Percentiles rank a stretch among this genome's conserved stretches.
Conservation (phyloP, 1,140 invertebrate species). For the Pseudomyrmex dendroicus region DNA sequence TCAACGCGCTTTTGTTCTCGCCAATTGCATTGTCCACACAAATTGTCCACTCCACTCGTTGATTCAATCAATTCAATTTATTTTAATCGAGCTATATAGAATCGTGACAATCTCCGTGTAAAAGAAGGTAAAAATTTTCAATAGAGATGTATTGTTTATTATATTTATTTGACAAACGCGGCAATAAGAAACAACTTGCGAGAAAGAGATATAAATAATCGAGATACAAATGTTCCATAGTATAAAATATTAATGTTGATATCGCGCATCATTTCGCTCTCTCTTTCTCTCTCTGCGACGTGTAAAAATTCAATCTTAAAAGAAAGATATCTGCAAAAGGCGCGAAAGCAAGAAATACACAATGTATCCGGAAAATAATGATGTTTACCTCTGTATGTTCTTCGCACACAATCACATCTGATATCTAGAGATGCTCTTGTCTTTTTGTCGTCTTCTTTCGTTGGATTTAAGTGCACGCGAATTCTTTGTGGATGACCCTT, state of each 20-base stretch:
- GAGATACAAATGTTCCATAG: neutral
- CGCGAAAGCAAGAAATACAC: neutral
- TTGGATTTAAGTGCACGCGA: slow-evolving; percentile 43
- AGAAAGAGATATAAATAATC: neutral
- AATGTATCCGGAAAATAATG: slow-evolving; percentile 21
- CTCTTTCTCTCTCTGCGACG: neutral
- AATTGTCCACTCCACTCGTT: slow-evolving; percentile 54
- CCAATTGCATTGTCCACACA: slow-evolving; percentile 58
- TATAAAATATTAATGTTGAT: slow-evolving; percentile 17
- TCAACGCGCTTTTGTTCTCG: slow-evolving; percentile 50
- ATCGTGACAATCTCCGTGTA: slow-evolving; percentile 41
- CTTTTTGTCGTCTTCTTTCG: slow-evolving; percentile 14
- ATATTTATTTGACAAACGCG: slow-evolving; percentile 6
- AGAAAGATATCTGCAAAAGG: neutral
- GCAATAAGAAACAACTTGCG: slow-evolving; percentile 16
- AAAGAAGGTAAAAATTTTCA: slow-evolving; percentile 54
- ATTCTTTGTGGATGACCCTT: slow-evolving; percentile 38
- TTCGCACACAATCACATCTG: slow-evolving; percentile 4
- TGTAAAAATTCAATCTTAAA: slow-evolving; percentile 26
- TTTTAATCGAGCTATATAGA: slow-evolving; percentile 52
- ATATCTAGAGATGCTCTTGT: slow-evolving; percentile 15
- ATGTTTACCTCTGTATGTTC: slow-evolving; percentile 1
- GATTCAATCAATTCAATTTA: slow-evolving; percentile 60
- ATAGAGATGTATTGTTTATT: slow-evolving; percentile 18
- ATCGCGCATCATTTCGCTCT: too few species aligned